Percentiles rank a stretch among this genome's conserved stretches.
phyloP scores from a whole-genome alignment of 2,797 vertebrate species.

The Sebastes dallii region DNA sequence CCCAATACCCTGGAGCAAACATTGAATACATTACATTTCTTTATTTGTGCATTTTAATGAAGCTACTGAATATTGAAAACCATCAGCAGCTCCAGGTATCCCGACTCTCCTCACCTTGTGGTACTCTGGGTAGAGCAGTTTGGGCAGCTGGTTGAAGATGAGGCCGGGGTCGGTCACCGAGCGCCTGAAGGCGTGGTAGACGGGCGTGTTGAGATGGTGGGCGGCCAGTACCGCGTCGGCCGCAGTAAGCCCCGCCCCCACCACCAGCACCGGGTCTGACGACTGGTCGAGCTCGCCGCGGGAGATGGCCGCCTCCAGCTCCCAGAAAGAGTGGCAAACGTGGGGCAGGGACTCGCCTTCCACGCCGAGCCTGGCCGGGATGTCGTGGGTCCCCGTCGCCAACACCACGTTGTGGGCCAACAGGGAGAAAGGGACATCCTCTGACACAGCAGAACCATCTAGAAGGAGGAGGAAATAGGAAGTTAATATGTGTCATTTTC shows the following conservation, averaged over 20 bases:
- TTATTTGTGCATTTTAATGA: neutral
- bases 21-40: neutral
- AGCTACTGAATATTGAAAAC: neutral
- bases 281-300: slow-evolving; percentile 71
- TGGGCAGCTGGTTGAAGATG: slow-evolving; percentile 87
- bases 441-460: slow-evolving; percentile 54
- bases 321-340: slow-evolving; percentile 84
- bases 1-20: neutral
- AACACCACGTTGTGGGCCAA: slow-evolving; percentile 81
- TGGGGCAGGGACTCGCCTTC: slow-evolving; percentile 83
- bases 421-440: slow-evolving; percentile 76
- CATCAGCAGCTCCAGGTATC: too few species aligned
- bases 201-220: slow-evolving; percentile 81
- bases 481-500: neutral
- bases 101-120: slow-evolving; percentile 79
- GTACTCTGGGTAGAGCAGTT: slow-evolving; percentile 86
- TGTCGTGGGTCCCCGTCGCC: slow-evolving; percentile 86
- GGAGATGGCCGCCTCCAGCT: slow-evolving; percentile 82
- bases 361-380: slow-evolving; percentile 78
- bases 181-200: slow-evolving; percentile 83
- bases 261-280: slow-evolving; percentile 81
- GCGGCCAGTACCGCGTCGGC: slow-evolving; percentile 83
- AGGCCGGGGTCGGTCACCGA: slow-evolving; percentile 77
- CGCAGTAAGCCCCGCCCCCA: slow-evolving; percentile 85
- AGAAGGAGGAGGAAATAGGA: neutral